Conservation (phyloP, 2,113 vertebrate species). For the Xiphias gladius region DNA sequence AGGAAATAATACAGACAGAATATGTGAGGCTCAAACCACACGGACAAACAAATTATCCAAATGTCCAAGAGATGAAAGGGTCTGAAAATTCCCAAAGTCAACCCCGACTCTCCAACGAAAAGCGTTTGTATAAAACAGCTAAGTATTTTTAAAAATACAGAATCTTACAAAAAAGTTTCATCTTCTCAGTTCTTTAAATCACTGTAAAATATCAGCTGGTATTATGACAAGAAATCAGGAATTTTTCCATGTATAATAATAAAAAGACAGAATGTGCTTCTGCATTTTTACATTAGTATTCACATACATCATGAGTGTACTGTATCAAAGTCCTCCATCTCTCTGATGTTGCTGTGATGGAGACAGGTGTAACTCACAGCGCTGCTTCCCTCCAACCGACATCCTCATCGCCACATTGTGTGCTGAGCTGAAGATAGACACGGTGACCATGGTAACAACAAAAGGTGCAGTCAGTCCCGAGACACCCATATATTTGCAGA, state of each 20-base stretch:
- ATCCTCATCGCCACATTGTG: conserved; percentile 7
- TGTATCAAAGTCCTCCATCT: conserved; percentile 66
- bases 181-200: conserved; percentile 79
- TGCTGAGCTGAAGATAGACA: conserved; percentile 52
- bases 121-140: conserved; percentile 85
- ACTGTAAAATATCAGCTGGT: conserved; percentile 88
- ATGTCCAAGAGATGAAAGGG: conserved; percentile 74
- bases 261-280: conserved; percentile 86
- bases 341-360: conserved; percentile 44
- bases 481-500: conserved; percentile 37
- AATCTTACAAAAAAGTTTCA: conserved; percentile 83
- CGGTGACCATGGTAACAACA: conserved; percentile 52
- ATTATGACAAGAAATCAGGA: conserved; percentile 84
- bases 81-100: conserved; percentile 78
- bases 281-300: conserved; percentile 83
- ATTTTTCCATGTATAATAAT: conserved; percentile 70
- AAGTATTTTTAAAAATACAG: conserved; percentile 86
- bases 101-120: conserved; percentile 76
- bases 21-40: conserved; percentile 82
- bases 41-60: conserved; percentile 76
- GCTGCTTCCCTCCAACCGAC: conserved; percentile 21
- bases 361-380: conserved; percentile 59
- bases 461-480: conserved; percentile 44
- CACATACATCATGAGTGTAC: conserved; percentile 75
- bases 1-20: conserved; percentile 85